Evolutionary conservation across 2,888 invertebrate genomes (phyloP), one percentile per base, ranked within the genome.

Genomic region (Drosophila paucipuncta): DNA sequence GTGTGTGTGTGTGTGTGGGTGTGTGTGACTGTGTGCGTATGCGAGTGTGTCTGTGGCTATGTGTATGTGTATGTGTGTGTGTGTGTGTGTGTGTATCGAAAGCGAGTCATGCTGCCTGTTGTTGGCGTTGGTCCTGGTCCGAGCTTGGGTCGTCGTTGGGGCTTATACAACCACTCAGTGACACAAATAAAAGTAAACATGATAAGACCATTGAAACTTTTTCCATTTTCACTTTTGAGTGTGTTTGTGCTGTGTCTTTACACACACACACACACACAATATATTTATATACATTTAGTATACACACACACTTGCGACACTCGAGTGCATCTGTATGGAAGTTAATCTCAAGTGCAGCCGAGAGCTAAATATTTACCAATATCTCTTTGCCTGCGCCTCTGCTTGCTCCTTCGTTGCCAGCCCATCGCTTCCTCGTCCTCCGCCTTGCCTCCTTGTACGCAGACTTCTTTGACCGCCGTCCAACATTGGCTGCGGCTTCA

Each of bases 121-220:
- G 54, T 30, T 67, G 31, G 35, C 49, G 35, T 39, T 72, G 65
- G 43, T 58, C 49, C 54, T 66, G 72, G 65, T 78, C 78, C 66
- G 57, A 70, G 64, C 64, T 64, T 47, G 76, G 70, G 63, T 72
- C 76, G 68, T 54, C 63, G 68, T 47, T 67, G 76, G 63, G 59
- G 85, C 90, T 90, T 87, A 88, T 88, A 83, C 83, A 90, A 90
- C 90, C 87, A 87, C 87, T 87, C 90, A 85, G 87, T 87, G 87
- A 87, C 87, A 87, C 90, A 87, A 87, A 87, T 87, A 87, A 90
- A 90, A 87, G 87, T 87, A 87, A 87, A 87, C 87, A 87, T 82
- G 87, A 90, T 80, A 87, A 87, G 90, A 87, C 90, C 87, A 90
- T 90, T 90, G 88, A 90, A 87, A 87, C 87, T 87, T 87, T 87